A percentile compares a stretch with the other conserved stretches of the same genome.
These are phyloP conservation scores for Drosophila greeni DNA, from an alignment of 2,888 invertebrate species.

Conservation along the genomic window DNA sequence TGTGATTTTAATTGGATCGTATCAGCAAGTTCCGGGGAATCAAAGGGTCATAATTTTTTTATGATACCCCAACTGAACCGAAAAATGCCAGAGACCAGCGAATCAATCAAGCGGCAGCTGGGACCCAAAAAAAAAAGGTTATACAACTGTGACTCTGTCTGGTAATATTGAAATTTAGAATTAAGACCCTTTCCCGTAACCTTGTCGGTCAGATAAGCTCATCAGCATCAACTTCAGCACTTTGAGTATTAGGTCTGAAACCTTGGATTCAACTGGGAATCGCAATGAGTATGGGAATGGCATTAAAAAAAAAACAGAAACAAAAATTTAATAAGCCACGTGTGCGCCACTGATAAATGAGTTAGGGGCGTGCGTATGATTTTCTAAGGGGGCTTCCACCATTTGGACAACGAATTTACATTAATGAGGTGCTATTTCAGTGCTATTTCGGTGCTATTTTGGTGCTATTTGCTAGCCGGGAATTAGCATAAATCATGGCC, in stretches of 20 bases:
- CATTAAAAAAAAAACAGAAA: not conserved
- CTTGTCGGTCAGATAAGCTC: constrained; percentile 40
- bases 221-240: constrained; percentile 37
- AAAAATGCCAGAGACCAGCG: constrained; percentile 42
- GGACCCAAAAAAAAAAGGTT: constrained; percentile 24
- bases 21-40: constrained; percentile 49
- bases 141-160: constrained; percentile 9
- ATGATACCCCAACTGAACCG: constrained; percentile 23
- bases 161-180: too few species aligned
- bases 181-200: constrained; percentile 22
- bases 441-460: constrained; percentile 3
- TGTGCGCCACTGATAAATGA: constrained; percentile 52
- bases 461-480: constrained; percentile 2
- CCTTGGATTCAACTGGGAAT: constrained; percentile 14
- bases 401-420: constrained; percentile 33
- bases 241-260: constrained; percentile 23
- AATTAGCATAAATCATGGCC: constrained; percentile 41
- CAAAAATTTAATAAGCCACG: constrained; percentile 16
- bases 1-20: constrained; percentile 62
- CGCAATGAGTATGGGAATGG: constrained; percentile 19
- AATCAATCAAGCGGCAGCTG: constrained; percentile 58
- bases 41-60: constrained; percentile 23
- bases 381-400: constrained; percentile 16
- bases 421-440: constrained; percentile 27
- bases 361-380: constrained; percentile 41